Base-by-base conservation (phyloP, 2,113 vertebrate species). In the Amblyornis subalaris region DNA sequence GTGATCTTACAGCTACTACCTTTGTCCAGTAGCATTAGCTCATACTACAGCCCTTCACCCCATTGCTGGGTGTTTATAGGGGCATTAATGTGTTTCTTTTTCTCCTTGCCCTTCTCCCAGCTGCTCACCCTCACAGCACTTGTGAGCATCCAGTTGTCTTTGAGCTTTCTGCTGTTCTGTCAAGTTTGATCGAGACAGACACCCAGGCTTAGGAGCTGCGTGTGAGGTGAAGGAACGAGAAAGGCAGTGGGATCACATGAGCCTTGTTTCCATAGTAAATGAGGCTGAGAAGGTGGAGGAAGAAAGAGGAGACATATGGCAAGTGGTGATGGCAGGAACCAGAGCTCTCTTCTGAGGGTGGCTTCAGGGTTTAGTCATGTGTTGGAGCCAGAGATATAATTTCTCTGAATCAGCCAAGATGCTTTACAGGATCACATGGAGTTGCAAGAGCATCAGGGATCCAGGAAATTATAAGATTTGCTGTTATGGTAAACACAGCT, bases 191-290 rank as follows among this genome's bases (percentile, higher is more conserved):
- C 11, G 16, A 73, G 72, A 14, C 22, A 82, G 70, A 75, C 45
- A 74, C 64, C 4, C 54, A 61, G 36, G 50, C 67, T 95, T 21
- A 35, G 66, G 58, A 83, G 58, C n/a, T 88, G 81, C 22, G 44
- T 81, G 85, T 73, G 74, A 90, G 82, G 71, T 85, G 85, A 92
- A 35, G 69, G 75, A 66, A 85, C 42, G 51, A 88, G 85, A 65
- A 83, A 73, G 71, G 4, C 74, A 48, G 71, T 0, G 2, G 80
- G 72, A 93, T 90, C 72, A 42, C 79, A 50, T 44, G 51, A 93
- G 95, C 85, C 71, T 77, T 91, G 95, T 96, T 94, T 93, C 95
- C 88, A 95, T 93, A 96, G 95, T 79, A 94, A 96, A 86, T 17
- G 95, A 90, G 72, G 40, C 79, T 91, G 70, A 74, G 86, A 64